phyloP scores from a whole-genome alignment of 1,140 invertebrate species.

The Parasteatoda tepidariorum region DNA sequence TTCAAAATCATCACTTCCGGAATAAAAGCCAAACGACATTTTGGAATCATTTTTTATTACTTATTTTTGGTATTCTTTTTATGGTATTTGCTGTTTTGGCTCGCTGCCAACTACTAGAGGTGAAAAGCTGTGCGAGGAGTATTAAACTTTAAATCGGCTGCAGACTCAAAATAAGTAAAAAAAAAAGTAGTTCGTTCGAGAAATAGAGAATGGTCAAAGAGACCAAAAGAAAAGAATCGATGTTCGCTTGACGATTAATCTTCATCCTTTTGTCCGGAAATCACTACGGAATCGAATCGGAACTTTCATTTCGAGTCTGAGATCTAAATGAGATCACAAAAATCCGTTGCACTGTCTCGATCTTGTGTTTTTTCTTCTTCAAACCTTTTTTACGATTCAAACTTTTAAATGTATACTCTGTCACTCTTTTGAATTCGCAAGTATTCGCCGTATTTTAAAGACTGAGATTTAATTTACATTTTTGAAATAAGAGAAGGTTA shows the following conservation, averaged over 20 bases:
- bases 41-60: no score
- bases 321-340: background rate
- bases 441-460: background rate
- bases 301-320: constrained; percentile 16
- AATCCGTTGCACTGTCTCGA: no score
- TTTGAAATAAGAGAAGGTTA: no score
- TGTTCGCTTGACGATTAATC: constrained; percentile 34
- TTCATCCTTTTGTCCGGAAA: constrained; percentile 31
- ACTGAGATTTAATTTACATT: no score
- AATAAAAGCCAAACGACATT: background rate
- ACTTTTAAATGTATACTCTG: no score
- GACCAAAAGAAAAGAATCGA: background rate
- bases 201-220: background rate
- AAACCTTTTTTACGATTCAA: background rate
- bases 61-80: no score
- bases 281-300: background rate
- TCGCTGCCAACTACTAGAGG: no score
- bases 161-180: constrained; percentile 36
- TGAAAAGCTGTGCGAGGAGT: no score
- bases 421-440: background rate
- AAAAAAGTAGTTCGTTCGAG: background rate
- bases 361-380: no score
- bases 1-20: constrained; percentile 11
- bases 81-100: no score
- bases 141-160: constrained; percentile 28